These are phyloP conservation scores for Chaetodon trifascialis DNA, from an alignment of 2,113 vertebrate genomes.

Conservation along the genomic window DNA sequence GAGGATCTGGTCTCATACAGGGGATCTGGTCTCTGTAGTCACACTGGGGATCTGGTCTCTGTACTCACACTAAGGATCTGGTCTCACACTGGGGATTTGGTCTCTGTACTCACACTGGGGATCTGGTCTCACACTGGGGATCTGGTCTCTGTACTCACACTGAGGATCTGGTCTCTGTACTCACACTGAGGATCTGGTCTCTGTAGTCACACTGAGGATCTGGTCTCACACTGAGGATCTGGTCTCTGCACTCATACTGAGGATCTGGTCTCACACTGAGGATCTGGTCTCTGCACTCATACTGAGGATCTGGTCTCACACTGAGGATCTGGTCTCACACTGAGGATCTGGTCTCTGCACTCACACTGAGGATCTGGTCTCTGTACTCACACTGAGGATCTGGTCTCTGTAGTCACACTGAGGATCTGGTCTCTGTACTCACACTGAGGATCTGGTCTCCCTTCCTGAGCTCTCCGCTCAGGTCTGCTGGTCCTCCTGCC, in stretches of 20 bases:
- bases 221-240: neutral
- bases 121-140: conserved; percentile 82
- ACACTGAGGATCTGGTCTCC: conserved; percentile 95
- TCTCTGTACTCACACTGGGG: too few relatives aligned
- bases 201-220: too few relatives aligned
- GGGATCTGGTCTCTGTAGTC: too few relatives aligned
- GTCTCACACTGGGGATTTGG: too few relatives aligned
- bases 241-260: conserved; percentile 22
- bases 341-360: neutral
- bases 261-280: neutral
- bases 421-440: conserved; percentile 87
- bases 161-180: conserved; percentile 70
- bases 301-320: neutral
- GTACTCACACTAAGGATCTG: too few relatives aligned
- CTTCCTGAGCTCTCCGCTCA: conserved; percentile 91
- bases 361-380: conserved; percentile 68
- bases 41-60: too few relatives aligned
- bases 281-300: neutral
- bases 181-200: conserved; percentile 63
- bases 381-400: neutral
- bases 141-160: conserved; percentile 81
- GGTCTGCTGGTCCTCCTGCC: conserved; percentile 91
- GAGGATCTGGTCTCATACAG: too few relatives aligned
- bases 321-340: too few relatives aligned
- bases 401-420: conserved; percentile 81